Conservation (phyloP, 2,797 vertebrate genomes). For the Hybognathus amarus region DNA sequence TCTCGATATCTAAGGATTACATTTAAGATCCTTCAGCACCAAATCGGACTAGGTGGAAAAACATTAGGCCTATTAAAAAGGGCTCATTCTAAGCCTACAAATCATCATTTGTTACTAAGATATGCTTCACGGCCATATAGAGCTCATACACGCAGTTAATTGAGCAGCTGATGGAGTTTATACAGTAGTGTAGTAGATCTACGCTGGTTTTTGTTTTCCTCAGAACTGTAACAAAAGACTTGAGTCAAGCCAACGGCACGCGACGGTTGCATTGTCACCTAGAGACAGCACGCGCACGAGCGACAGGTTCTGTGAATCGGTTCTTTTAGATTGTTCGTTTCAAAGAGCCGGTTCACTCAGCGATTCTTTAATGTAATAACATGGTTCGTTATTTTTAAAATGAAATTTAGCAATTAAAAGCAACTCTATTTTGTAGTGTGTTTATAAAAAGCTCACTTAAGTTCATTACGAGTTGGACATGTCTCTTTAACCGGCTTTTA, state of each 20-base stretch:
- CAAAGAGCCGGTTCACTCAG: neutral
- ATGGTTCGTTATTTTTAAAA: neutral
- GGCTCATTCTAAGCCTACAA: neutral
- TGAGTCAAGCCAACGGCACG: neutral
- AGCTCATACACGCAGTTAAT: neutral
- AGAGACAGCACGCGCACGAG: conserved; percentile 14
- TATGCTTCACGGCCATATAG: neutral
- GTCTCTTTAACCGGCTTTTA: neutral
- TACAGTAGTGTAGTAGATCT: neutral
- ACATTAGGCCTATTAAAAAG: conserved; percentile 36
- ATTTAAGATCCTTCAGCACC: conserved; percentile 37
- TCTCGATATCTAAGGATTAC: conserved; percentile 35
- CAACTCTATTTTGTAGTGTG: neutral
- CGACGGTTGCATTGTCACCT: conserved; percentile 30
- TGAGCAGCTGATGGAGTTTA: neutral
- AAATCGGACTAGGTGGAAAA: conserved; percentile 38
- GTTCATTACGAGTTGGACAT: neutral
- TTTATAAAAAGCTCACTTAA: neutral
- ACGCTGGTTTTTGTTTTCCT: conserved; percentile 27
- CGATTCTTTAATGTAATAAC: neutral
- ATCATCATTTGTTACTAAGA: neutral
- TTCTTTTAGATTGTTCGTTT: neutral
- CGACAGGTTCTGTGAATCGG: neutral
- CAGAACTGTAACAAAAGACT: conserved; percentile 38
- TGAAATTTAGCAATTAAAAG: neutral